Conservation (phyloP, 1,140 invertebrate genomes). For the Melanaphis sacchari region DNA sequence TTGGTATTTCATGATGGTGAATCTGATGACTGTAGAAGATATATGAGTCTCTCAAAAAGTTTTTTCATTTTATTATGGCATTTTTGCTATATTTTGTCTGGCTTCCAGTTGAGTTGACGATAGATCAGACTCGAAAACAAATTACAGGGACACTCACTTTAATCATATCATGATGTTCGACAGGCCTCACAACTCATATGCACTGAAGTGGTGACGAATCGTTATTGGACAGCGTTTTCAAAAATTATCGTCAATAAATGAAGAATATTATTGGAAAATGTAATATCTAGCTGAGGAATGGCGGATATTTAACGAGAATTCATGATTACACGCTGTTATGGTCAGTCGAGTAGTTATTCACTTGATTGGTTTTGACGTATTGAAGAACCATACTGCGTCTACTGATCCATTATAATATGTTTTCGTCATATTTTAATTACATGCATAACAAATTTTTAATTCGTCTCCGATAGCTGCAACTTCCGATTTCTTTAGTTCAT, state of each 20-base stretch:
- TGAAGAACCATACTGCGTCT: neutral
- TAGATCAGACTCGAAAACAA: neutral
- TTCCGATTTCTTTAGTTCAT: slow-evolving; percentile 55
- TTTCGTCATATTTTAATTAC: slow-evolving; percentile 16
- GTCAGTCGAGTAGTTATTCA: slow-evolving; percentile 17
- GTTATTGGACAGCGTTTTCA: neutral
- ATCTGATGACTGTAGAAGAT: neutral
- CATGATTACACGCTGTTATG: neutral
- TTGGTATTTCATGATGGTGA: neutral
- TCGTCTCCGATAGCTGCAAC: slow-evolving; percentile 33
- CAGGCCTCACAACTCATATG: neutral
- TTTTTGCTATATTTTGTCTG: neutral
- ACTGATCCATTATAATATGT: slow-evolving; percentile 19
- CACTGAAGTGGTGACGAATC: neutral
- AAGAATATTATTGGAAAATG: slow-evolving; percentile 6
- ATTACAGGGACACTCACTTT: neutral
- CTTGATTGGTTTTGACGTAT: slow-evolving; percentile 10
- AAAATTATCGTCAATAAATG: slow-evolving; percentile 6
- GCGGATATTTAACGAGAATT: neutral
- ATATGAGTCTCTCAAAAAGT: neutral
- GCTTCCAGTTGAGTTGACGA: neutral
- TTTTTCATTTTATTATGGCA: neutral
- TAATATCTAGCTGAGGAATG: neutral
- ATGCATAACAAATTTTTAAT: slow-evolving; percentile 52
- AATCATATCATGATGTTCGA: neutral